Percentiles rank a stretch among this genome's conserved stretches.
phyloP scores from a whole-genome alignment of 2,113 vertebrate genomes.

The Circaetus gallicus region DNA sequence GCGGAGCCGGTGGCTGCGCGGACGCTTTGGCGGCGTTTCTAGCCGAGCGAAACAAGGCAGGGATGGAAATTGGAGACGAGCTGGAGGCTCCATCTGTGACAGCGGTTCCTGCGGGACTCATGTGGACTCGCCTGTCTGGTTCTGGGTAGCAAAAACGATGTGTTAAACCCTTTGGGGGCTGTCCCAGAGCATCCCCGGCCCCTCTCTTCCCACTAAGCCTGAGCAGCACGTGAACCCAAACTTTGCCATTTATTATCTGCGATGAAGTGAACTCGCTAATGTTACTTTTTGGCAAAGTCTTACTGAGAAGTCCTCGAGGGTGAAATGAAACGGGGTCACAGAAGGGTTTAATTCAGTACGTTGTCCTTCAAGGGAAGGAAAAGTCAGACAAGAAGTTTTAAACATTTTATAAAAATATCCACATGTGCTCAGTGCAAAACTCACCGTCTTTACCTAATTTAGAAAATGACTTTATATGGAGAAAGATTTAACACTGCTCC shows the following conservation, averaged over 20 bases:
- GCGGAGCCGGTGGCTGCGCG: rapidly evolving
- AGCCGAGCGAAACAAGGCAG: not conserved
- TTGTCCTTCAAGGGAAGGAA: constrained; percentile 58
- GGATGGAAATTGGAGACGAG: not conserved
- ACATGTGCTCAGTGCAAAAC: constrained; percentile 58
- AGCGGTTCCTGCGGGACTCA: not conserved
- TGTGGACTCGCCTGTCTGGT: not conserved
- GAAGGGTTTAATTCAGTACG: constrained; percentile 41
- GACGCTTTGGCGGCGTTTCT: not conserved
- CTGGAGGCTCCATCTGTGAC: not conserved
- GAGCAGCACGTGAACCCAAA: not conserved
- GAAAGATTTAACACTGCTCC: constrained; percentile 51
- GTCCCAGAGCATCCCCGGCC: not conserved
- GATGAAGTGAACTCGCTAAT: not conserved
- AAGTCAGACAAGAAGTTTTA: constrained; percentile 61
- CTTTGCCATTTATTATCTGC: not conserved
- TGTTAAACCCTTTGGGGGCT: not conserved
- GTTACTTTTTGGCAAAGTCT: constrained; percentile 31
- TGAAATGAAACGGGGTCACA: constrained; percentile 39
- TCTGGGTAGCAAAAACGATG: not conserved
- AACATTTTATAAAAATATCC: constrained; percentile 68
- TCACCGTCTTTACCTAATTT: constrained; percentile 66
- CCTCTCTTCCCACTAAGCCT: not conserved
- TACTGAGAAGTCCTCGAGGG: constrained; percentile 2
- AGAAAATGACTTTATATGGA: constrained; percentile 65